Base-by-base conservation (phyloP, 1,140 invertebrate species). In the Scaptomyza hsui region DNA sequence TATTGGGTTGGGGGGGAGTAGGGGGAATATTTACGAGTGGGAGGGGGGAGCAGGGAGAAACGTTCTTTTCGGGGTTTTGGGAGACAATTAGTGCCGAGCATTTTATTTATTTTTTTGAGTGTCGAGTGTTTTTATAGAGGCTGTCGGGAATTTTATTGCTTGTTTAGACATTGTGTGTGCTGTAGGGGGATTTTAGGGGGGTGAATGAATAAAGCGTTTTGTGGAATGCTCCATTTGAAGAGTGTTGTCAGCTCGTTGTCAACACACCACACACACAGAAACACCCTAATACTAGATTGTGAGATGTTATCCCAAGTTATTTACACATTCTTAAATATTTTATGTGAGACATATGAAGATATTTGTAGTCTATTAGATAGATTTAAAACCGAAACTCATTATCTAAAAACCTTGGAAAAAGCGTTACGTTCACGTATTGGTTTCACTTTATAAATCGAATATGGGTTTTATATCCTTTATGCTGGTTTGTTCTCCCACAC, bases 31-130 rank as follows among this genome's bases (percentile, higher is more conserved):
- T 19, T 16, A 59, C 45, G 68, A 37, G 55, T 85, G n/a, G n/a
- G n/a, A n/a, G 13, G 51, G 52, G 24, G 21, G 16, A 7, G 7
- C 15, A 19, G 2, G 39, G 7, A 13, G 45, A 75, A 63, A 63
- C 57, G 73, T 42, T 51, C 16, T 6, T 24, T 24, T 42, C 44
- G 29, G 48, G 44, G 65, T 64, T 64, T 72, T 70, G 60, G 59
- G 53, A 51, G 71, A 77, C 81, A 86, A 85, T 85, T 81, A 85
- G 79, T 85, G 64, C 52, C 75, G 56, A 83, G 79, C 80, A 72
- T 86, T 81, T 71, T n/a, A n/a, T n/a, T n/a, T n/a, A n/a, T n/a
- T 9, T 37, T 37, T 37, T 37, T 37, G 32, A 65, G 61, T 70
- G 61, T 75, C 63, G 63, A 86, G 68, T 88, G 47, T 60, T 72